These are phyloP conservation scores for Allophyes oxyacanthae DNA, from an alignment of 2,888 invertebrate species.

Conservation along the genomic window DNA sequence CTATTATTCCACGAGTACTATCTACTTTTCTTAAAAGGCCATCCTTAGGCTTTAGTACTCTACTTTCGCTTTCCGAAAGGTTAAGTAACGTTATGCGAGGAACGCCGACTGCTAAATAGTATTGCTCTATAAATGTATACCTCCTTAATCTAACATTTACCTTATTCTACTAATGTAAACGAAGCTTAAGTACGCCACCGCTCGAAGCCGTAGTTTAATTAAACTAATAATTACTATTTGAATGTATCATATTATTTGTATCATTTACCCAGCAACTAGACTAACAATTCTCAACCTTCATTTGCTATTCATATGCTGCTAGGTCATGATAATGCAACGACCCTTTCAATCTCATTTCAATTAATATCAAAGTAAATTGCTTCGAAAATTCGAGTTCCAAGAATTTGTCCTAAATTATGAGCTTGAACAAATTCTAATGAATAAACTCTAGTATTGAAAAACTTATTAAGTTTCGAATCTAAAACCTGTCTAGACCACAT, in stretches of 20 bases:
- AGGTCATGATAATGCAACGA: conserved; percentile 48
- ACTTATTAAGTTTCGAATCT: too few species aligned
- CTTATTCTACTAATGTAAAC: background rate
- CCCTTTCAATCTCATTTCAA: conserved; percentile 30
- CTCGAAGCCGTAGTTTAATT: conserved; percentile 24
- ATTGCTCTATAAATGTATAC: too few species aligned
- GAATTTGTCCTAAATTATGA: background rate
- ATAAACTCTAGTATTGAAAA: too few species aligned
- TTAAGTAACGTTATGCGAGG: too few species aligned
- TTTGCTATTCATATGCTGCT: conserved; percentile 27
- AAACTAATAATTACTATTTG: conserved; percentile 15
- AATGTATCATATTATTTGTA: background rate
- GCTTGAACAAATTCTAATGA: background rate
- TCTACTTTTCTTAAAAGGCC: too few species aligned
- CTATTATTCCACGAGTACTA: too few species aligned
- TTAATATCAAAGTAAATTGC: background rate
- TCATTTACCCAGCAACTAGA: conserved; percentile 16
- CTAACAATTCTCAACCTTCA: conserved; percentile 18
- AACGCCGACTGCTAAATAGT: too few species aligned
- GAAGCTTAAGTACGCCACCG: background rate
- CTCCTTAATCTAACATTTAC: background rate
- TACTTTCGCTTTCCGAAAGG: too few species aligned
- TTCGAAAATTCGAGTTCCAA: too few species aligned
- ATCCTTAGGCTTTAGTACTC: too few species aligned
- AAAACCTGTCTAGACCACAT: too few species aligned